A percentile compares a stretch with the other conserved stretches of the same genome.
These are phyloP conservation scores for Spinus olivaceus DNA, from an alignment of 2,797 vertebrate genomes.

Conservation along the genomic window DNA sequence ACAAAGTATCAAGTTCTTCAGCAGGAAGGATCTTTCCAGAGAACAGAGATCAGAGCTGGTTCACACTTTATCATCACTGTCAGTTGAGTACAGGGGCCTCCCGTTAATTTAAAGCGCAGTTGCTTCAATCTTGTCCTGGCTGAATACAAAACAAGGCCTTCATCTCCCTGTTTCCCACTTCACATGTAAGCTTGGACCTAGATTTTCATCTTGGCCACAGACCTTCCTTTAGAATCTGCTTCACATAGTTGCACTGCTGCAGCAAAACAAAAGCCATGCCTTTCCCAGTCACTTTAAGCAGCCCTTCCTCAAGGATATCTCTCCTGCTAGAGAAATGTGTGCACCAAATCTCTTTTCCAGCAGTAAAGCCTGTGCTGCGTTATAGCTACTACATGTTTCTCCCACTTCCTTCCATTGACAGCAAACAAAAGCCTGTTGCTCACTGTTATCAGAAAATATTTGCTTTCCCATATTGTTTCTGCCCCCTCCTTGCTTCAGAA, in stretches of 20 bases:
- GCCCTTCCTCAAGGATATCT: neutral
- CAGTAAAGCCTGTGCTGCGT: neutral
- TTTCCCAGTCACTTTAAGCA: neutral
- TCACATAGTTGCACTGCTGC: neutral
- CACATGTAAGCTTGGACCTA: neutral
- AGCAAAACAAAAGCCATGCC: neutral
- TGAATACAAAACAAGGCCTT: neutral
- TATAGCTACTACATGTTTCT: neutral
- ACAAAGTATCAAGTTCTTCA: neutral
- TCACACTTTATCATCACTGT: neutral
- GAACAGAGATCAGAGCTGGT: neutral
- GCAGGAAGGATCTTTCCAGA: neutral
- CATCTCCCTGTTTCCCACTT: neutral
- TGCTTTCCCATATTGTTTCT: neutral
- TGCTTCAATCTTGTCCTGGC: neutral
- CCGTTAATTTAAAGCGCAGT: neutral
- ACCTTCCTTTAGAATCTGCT: neutral
- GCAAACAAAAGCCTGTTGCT: constrained; percentile 30
- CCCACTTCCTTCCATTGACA: constrained; percentile 46
- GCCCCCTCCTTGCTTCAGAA: neutral
- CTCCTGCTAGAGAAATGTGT: neutral
- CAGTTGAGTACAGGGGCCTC: neutral
- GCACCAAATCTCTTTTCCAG: neutral
- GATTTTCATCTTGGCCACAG: neutral
- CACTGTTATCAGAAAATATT: neutral